These are phyloP conservation scores for Griposia aprilina DNA, from an alignment of 2,888 invertebrate species.

Conservation along the genomic window DNA sequence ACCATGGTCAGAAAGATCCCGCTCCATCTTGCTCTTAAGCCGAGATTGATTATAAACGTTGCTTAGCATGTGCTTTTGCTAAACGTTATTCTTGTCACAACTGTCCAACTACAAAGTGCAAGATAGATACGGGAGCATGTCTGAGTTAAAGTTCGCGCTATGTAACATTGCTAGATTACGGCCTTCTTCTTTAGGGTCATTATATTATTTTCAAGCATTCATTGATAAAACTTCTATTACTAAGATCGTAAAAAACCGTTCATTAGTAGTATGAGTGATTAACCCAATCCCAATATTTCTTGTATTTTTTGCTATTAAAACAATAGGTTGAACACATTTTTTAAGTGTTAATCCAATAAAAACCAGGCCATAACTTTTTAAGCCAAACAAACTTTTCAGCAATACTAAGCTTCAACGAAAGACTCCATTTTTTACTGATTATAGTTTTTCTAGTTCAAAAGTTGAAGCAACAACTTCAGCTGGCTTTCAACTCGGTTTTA, in stretches of 20 bases:
- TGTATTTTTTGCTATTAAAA: background rate
- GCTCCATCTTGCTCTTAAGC: background rate
- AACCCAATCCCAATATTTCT: too few relatives aligned
- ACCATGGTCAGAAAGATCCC: too few relatives aligned
- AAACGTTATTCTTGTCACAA: too few relatives aligned
- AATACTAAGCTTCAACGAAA: constrained; percentile 45
- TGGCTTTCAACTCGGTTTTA: constrained; percentile 43
- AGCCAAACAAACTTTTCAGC: constrained; percentile 35
- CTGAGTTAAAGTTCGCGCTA: too few relatives aligned
- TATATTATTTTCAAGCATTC: background rate
- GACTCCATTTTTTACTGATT: constrained; percentile 45
- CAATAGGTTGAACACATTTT: background rate
- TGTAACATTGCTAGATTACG: too few relatives aligned
- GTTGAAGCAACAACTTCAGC: constrained; percentile 32
- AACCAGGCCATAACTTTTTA: background rate
- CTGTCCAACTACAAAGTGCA: too few relatives aligned
- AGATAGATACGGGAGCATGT: too few relatives aligned
- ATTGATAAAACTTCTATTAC: background rate
- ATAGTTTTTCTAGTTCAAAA: constrained; percentile 53
- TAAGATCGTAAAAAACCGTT: background rate
- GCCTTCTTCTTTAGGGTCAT: too few relatives aligned
- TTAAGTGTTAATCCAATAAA: background rate
- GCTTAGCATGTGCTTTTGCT: background rate
- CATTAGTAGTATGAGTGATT: background rate
- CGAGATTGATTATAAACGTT: background rate